These are phyloP conservation scores for Ciona savignyi DNA, from an alignment of 23 tunicate species.

Conservation along the genomic window DNA sequence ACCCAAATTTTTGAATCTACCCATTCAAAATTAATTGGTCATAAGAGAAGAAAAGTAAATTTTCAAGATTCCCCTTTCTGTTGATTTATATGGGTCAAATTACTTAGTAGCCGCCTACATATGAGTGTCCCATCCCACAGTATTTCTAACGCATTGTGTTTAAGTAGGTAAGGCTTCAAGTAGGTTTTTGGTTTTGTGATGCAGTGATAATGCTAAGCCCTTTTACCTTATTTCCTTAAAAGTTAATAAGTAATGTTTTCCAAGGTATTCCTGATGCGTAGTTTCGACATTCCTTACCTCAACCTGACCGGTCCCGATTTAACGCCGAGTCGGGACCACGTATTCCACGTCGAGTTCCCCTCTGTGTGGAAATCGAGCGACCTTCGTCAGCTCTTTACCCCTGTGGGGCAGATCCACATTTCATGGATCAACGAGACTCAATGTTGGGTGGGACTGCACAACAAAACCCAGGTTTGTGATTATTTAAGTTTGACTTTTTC, in stretches of 20 bases:
- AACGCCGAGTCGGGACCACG: slow-evolving; percentile 70
- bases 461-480: slow-evolving; percentile 63
- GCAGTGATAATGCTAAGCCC: too few relatives aligned
- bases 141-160: too few relatives aligned
- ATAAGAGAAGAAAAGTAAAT: too few relatives aligned
- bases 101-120: too few relatives aligned
- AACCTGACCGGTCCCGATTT: slow-evolving; percentile 69
- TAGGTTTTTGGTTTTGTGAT: too few relatives aligned
- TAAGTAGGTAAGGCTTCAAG: too few relatives aligned
- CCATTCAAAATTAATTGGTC: slow-evolving; percentile 25
- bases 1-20: slow-evolving; percentile 40
- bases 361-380: slow-evolving; percentile 54
- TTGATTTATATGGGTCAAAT: too few relatives aligned
- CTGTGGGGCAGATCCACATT: slow-evolving; percentile 43
- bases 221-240: too few relatives aligned
- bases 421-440: slow-evolving; percentile 78
- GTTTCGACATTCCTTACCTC: slow-evolving; percentile 60
- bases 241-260: background rate
- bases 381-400: slow-evolving; percentile 53
- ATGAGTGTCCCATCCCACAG: too few relatives aligned
- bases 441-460: slow-evolving; percentile 57
- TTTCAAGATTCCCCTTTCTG: too few relatives aligned
- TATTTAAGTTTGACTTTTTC: too few relatives aligned
- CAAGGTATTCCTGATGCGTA: slow-evolving; percentile 66
- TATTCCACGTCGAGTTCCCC: slow-evolving; percentile 74